Evolutionary conservation across 2,888 invertebrate genomes (phyloP), one percentile per base, ranked within the genome.

Genomic region (Drosophila rubida): DNA sequence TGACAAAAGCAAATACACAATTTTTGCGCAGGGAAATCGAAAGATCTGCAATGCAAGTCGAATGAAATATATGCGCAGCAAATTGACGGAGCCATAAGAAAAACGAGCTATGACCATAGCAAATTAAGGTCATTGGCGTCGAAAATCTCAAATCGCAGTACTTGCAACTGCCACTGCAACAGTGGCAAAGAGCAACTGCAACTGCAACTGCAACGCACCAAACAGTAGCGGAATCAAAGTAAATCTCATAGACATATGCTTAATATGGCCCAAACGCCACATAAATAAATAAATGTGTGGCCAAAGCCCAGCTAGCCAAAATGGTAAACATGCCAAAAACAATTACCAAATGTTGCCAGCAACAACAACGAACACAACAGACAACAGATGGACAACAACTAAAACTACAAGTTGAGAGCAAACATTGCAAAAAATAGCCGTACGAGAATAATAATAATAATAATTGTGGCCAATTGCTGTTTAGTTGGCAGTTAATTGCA

Each of bases 401-500:
- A 54, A 59, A 55, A 54, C 57, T 64, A 48, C 65, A 57, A 55
- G 48, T 57, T 42, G 74, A 62, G 50, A 63, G 48, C 63, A 61
- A 73, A 55, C 55, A 69, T 64, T 55, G 65, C 69, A 68, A 51
- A 54, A 67, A 73, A 67, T 68, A 76, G 63, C 71, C 78, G 78
- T 83, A 75, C 65, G 62, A 78, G 72, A 87, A 83, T 78, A 65
- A 88, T 87, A 84, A 84, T 81, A 86, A 84, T 78, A 82, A 86
- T 86, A 86, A 88, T 88, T 87, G 88, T 86, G 71, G 87, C 80
- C 89, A 85, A 88, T 85, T 85, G 88, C 78, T 88, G 84, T 76
- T 88, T 88, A 88, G 84, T 87, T 88, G 85, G 70, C 76, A 85
- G 82, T 87, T 86, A 86, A 88, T 86, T 88, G 86, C 89, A 85